phyloP scores from a whole-genome alignment of 2,113 vertebrate genomes.

The Corythoichthys haematopterus region DNA sequence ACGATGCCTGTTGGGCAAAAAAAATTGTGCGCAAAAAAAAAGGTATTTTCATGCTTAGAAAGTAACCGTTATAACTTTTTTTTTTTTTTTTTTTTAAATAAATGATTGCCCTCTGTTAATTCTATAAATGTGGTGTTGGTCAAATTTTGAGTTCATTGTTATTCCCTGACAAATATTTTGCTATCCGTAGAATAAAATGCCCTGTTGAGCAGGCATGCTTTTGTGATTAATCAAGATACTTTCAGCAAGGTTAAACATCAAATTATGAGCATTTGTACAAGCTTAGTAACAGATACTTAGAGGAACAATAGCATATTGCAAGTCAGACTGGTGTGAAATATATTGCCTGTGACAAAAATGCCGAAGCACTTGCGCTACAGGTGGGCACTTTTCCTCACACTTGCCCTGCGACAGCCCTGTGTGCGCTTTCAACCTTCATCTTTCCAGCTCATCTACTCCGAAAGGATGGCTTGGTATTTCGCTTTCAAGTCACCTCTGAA shows the following conservation, averaged over 20 bases:
- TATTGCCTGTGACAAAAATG: constrained; percentile 32
- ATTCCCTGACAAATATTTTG: not conserved
- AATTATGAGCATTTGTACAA: no score
- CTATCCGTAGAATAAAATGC: not conserved
- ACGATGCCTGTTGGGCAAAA: no score
- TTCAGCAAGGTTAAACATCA: not conserved
- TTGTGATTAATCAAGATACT: not conserved
- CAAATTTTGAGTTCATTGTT: not conserved
- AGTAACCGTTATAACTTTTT: no score
- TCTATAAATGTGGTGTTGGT: not conserved
- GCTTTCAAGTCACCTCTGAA: constrained; percentile 20
- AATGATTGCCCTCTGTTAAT: not conserved
- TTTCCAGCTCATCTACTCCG: constrained; percentile 33
- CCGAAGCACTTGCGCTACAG: constrained; percentile 25
- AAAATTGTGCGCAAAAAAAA: no score
- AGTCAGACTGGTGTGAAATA: constrained; percentile 28
- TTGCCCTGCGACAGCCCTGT: constrained; percentile 7
- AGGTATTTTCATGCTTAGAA: no score
- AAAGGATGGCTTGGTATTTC: constrained; percentile 26
- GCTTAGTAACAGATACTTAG: not conserved
- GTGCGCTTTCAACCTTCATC: constrained; percentile 36
- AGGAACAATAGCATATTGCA: constrained; percentile 19
- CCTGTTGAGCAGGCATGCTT: not conserved
- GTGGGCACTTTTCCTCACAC: constrained; percentile 26
- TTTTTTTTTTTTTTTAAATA: not conserved